Conservation (phyloP, 35 echinoderm and acorn worm genomes). For the Diadema setosum region DNA sequence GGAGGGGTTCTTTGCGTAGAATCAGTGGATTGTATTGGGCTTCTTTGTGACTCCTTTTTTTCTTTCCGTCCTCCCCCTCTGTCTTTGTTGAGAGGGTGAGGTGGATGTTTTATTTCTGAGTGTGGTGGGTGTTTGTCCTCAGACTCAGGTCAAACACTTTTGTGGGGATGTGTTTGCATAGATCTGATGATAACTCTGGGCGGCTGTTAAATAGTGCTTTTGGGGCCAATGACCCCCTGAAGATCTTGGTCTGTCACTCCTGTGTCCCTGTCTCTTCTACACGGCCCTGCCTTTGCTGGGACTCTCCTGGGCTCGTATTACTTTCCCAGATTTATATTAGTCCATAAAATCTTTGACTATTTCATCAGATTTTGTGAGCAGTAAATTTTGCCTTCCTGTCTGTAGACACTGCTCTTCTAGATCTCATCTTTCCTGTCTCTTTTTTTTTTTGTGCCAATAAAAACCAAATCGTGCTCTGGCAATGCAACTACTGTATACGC, state of each 20-base stretch:
- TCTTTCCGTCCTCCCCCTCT: not conserved
- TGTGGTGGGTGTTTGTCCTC: not conserved
- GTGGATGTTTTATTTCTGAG: not conserved
- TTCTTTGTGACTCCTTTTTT: not conserved
- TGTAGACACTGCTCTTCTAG: too few relatives aligned
- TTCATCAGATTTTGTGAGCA: too few relatives aligned
- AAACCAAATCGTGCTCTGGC: too few relatives aligned
- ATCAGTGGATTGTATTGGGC: too few relatives aligned
- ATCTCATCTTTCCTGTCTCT: too few relatives aligned
- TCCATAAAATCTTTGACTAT: too few relatives aligned
- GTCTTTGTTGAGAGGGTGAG: not conserved
- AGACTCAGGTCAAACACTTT: constrained; percentile 14
- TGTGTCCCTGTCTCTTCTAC: not conserved
- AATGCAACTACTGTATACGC: too few relatives aligned
- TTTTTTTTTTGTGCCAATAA: too few relatives aligned
- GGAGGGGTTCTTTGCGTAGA: too few relatives aligned
- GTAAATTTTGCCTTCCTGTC: too few relatives aligned
- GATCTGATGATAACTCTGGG: not conserved
- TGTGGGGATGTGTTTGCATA: not conserved
- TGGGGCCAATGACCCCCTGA: not conserved
- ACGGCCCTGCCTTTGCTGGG: not conserved
- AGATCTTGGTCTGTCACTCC: too few relatives aligned
- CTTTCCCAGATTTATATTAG: too few relatives aligned
- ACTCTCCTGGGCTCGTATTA: not conserved
- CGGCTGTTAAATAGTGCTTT: not conserved